Base-by-base conservation (phyloP, 2,113 vertebrate species). In the Caracal caracal region DNA sequence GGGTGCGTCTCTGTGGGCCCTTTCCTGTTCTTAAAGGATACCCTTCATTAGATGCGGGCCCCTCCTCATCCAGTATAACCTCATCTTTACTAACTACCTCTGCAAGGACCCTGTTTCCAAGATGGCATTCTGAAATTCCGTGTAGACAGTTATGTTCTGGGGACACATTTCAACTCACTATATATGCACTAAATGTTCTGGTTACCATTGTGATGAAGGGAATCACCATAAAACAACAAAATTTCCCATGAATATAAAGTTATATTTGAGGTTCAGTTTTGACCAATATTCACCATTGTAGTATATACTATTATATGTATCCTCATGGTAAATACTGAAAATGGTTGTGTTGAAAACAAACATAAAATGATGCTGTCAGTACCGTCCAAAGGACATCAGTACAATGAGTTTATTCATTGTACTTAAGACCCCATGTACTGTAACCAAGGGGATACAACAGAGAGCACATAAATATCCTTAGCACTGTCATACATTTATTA, bases 251-350 rank as follows among this genome's bases (percentile, higher is more conserved):
- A 75, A 33, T n/a, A 22, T 20, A 33, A 37, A 59, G 5, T 68
- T 90, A 30, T 35, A 53, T n/a, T 75, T 73, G 78, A 65, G 26
- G n/a, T 49, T 87, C 37, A 19, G 15, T 93, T 65, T 56, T 88
- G 43, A 53, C 10, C 11, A 49, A 49, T n/a, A 47, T 5, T 43
- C 16, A 87, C 4, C 2, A 22, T 49, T 49, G 26, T 51, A 33
- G 10, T 47, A 10, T 15, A 56, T 65, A 15, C 12, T 26, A 6
- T 0, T 24, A 10, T 28, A 26, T 40, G 1, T 59, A 24, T n/a
- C 43, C 51, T 37, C 30, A 10, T 19, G 59, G 5, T 17, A 79
- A 28, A 59, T 61, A 4, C 24, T 35, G 4, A 65, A 87, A 40
- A 33, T 61, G 8, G n/a, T 43, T 47, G 59, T 4, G 16, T 28